Base-by-base conservation (phyloP, 2,797 vertebrate species). In the Thaleichthys pacificus region DNA sequence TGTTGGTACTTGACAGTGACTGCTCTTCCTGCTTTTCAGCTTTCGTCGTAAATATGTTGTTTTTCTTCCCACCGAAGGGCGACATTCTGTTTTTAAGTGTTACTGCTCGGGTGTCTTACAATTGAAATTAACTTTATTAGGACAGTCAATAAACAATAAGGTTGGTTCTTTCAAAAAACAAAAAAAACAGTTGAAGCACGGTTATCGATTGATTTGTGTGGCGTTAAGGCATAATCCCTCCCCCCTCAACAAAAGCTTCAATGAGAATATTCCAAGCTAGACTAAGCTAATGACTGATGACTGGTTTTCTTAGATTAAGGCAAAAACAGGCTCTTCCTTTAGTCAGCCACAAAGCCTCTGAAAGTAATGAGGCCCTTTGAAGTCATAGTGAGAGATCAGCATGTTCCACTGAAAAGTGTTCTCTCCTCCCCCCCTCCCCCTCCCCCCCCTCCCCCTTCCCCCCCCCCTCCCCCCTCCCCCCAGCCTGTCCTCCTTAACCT, bases 181-280 rank as follows among this genome's bases (percentile, higher is more conserved):
- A 38, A 38, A 38, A 1, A 8, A 38, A 38, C 9, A 38, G 11
- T 14, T 47, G 12, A 14, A 47, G 42, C 42, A 3, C 42, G 42
- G 42, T 12, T 47, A 47, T 47, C 42, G 42, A 47, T 47, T 8
- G 42, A 47, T 47, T 47, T 47, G 42, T 14, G 42, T 47, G 42
- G 42, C 3, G 42, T 8, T 47, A 47, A 47, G 42, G 42, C 42
- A 14, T 56, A 77, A 84, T 87, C 82, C 85, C 79, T 85, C 87
- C 85, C 86, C 87, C 88, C 87, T 88, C 90, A 83, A 87, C 83
- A 65, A 22, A 54, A 54, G 73, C 66, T 76, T 76, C 66, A 70
- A 61, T 70, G 32, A 61, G 3, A 15, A 65, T 71, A 81, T 77
- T 54, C 79, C 78, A 77, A 22, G 49, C n/a, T 42, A 49, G 28